These are phyloP conservation scores for Tenebrio molitor DNA, from an alignment of 1,140 invertebrate species.

Conservation along the genomic window DNA sequence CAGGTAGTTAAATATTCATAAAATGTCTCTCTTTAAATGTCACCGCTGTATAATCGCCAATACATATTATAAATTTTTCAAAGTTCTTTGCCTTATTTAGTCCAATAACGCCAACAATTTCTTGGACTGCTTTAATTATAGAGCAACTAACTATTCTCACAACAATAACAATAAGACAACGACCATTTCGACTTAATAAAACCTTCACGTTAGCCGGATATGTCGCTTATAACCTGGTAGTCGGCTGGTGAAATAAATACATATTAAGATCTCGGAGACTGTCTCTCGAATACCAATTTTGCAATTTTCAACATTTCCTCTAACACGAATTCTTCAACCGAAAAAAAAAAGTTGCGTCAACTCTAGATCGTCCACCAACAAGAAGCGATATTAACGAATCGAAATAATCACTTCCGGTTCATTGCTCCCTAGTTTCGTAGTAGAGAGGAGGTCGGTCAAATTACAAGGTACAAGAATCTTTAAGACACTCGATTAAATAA, in stretches of 20 bases:
- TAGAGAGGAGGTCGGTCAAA: not conserved
- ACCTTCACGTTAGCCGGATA: slow-evolving; percentile 31
- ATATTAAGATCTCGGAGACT: slow-evolving; percentile 15
- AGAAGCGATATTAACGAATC: not conserved
- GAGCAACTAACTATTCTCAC: not conserved
- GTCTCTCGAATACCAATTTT: slow-evolving; percentile 17
- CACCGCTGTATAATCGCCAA: too few relatives aligned
- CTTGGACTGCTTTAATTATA: not conserved
- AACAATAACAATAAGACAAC: slow-evolving; percentile 21
- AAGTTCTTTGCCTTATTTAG: too few relatives aligned
- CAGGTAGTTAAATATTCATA: too few relatives aligned
- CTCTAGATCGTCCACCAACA: too few relatives aligned
- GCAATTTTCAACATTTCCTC: not conserved
- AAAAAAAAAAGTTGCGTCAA: too few relatives aligned
- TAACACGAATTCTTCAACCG: not conserved
- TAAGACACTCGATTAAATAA: not conserved
- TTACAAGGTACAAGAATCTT: not conserved
- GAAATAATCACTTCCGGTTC: slow-evolving; percentile 8
- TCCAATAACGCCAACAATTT: too few relatives aligned
- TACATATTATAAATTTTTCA: too few relatives aligned
- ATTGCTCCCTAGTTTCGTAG: not conserved
- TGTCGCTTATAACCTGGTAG: slow-evolving; percentile 28
- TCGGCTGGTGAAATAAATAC: slow-evolving; percentile 31
- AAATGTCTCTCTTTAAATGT: too few relatives aligned
- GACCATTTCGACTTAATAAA: slow-evolving; percentile 16